Conservation (phyloP, 1,140 invertebrate species). For the Atta cephalotes region DNA sequence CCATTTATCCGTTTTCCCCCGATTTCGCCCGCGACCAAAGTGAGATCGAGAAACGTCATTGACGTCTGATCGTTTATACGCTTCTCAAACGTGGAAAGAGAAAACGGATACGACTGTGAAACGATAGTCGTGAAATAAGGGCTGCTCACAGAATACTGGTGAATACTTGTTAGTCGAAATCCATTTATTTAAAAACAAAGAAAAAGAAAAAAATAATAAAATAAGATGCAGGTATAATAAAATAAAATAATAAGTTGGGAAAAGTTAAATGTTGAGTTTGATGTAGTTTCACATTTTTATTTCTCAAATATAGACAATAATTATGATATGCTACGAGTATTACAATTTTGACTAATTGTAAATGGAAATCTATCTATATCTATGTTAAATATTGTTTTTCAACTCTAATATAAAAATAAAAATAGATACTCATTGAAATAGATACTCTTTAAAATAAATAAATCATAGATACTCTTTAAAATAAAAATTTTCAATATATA, state of each 20-base stretch:
- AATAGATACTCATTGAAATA: neutral
- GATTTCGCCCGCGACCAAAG: slow-evolving; percentile 18
- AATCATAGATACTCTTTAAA: neutral
- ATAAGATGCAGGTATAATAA: neutral
- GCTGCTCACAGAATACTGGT: neutral
- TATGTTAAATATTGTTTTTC: neutral
- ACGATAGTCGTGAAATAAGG: neutral
- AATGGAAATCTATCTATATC: neutral
- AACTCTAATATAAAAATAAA: neutral
- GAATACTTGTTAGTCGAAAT: neutral
- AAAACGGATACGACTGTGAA: neutral
- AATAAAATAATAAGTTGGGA: neutral
- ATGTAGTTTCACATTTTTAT: neutral
- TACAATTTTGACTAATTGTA: neutral
- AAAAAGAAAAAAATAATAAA: neutral
- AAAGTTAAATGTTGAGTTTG: neutral
- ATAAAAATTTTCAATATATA: neutral
- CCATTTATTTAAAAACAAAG: neutral
- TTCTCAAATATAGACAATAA: neutral
- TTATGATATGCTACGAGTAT: neutral
- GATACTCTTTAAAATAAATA: neutral
- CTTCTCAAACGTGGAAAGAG: slow-evolving; percentile 8
- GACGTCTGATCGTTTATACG: slow-evolving; percentile 37
- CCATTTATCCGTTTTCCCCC: slow-evolving; percentile 75
- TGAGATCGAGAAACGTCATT: slow-evolving; percentile 58